Conservation (phyloP, 1,140 invertebrate genomes). For the Sesamia nonagrioides region DNA sequence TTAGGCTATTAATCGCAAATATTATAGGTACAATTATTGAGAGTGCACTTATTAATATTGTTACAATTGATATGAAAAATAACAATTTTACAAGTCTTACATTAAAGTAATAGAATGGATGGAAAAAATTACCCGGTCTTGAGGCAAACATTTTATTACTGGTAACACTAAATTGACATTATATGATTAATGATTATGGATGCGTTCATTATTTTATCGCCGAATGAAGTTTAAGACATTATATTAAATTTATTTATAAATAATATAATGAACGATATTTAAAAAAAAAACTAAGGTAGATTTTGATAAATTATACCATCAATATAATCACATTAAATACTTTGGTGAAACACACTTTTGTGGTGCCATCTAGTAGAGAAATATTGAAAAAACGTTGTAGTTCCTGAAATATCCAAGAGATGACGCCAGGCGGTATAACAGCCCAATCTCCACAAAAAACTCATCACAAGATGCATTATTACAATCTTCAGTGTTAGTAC, state of each 20-base stretch:
- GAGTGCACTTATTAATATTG: no score
- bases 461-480: slow-evolving; percentile 6
- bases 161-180: slow-evolving; percentile 38
- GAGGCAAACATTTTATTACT: slow-evolving; percentile 21
- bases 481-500: slow-evolving; percentile 17
- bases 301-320: no score
- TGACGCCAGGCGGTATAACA: not conserved
- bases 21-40: no score
- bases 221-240: not conserved
- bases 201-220: slow-evolving; percentile 6
- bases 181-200: slow-evolving; percentile 1
- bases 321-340: no score
- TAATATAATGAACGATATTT: no score
- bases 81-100: no score
- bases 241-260: no score
- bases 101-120: not conserved
- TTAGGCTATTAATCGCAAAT: no score
- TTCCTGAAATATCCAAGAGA: not conserved
- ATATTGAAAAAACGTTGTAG: not conserved
- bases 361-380: not conserved
- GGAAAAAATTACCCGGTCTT: not conserved
- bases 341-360: not conserved
- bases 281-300: no score
- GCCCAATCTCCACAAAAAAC: not conserved
- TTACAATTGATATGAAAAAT: no score